phyloP scores from a whole-genome alignment of 1,140 invertebrate species.

The Halictus rubicundus region DNA sequence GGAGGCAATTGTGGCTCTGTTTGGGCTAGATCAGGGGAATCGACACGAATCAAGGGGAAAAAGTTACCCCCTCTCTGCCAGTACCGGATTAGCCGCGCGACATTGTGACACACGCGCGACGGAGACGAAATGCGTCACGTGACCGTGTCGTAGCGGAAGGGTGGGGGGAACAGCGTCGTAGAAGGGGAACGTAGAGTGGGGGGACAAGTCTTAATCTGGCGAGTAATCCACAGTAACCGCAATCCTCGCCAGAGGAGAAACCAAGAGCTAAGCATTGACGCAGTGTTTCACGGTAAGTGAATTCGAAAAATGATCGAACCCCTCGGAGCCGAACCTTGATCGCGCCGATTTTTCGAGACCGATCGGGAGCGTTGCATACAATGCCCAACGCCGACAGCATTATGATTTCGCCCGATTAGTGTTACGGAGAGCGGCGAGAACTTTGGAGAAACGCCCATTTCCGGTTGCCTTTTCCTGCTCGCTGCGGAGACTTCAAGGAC shows the following conservation, averaged over 20 bases:
- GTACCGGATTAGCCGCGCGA: slow-evolving; percentile 16
- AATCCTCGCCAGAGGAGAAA: slow-evolving; percentile 41
- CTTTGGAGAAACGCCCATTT: neutral
- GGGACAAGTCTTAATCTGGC: no score
- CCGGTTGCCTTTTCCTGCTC: no score
- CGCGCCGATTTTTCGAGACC: slow-evolving; percentile 21
- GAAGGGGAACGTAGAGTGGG: no score
- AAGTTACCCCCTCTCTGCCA: no score
- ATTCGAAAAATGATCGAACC: slow-evolving; percentile 54
- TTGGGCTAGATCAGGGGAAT: no score
- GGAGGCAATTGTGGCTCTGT: no score
- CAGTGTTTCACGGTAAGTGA: slow-evolving; percentile 56
- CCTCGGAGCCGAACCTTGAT: slow-evolving; percentile 38
- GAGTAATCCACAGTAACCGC: neutral
- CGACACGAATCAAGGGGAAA: no score
- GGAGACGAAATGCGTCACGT: no score
- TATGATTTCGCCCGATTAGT: neutral
- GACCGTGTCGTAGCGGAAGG: no score
- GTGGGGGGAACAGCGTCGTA: no score
- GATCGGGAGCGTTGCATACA: slow-evolving; percentile 6
- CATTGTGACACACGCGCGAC: no score
- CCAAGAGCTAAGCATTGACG: slow-evolving; percentile 31
- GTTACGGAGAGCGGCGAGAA: neutral
- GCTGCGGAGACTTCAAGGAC: no score
- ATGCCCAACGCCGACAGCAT: slow-evolving; percentile 24